Percentiles rank a stretch among this genome's conserved stretches.
Evolutionary conservation across 2,888 invertebrate species (phyloP).

Genomic region (Hanleya hanleyi): DNA sequence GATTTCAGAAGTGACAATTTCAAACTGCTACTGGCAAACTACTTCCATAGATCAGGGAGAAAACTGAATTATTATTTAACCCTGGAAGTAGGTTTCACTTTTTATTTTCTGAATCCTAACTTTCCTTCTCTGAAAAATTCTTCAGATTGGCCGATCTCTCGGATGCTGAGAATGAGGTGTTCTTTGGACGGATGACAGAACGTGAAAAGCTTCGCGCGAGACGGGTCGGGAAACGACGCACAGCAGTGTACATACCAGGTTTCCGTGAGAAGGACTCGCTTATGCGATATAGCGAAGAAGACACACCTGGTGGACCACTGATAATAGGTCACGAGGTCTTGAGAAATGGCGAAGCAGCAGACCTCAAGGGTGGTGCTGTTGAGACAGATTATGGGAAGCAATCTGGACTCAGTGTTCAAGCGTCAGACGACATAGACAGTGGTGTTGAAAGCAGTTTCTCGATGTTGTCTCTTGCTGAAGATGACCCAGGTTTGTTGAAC

Average conservation of each 20-base stretch:
- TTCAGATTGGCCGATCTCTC: neutral
- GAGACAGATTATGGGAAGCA: neutral
- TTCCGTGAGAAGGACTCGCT: neutral
- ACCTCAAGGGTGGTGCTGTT: too few relatives aligned
- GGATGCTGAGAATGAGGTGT: neutral
- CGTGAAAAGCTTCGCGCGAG: too few relatives aligned
- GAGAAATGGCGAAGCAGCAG: neutral
- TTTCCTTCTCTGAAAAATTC: too few relatives aligned
- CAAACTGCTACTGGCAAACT: too few relatives aligned
- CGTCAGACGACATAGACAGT: neutral
- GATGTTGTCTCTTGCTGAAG: neutral
- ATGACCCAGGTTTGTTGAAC: neutral
- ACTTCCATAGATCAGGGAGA: too few relatives aligned
- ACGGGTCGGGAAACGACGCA: too few relatives aligned
- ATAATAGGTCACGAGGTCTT: neutral
- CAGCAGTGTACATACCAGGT: neutral
- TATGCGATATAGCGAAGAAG: neutral
- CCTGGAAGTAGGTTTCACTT: too few relatives aligned
- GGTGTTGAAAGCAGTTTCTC: neutral
- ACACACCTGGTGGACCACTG: neutral
- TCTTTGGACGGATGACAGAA: neutral
- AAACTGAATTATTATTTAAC: too few relatives aligned
- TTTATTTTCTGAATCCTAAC: too few relatives aligned
- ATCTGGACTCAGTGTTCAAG: neutral
- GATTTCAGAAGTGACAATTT: too few relatives aligned